Conservation (phyloP, 2,888 invertebrate species). For the Lathronympha strigana region DNA sequence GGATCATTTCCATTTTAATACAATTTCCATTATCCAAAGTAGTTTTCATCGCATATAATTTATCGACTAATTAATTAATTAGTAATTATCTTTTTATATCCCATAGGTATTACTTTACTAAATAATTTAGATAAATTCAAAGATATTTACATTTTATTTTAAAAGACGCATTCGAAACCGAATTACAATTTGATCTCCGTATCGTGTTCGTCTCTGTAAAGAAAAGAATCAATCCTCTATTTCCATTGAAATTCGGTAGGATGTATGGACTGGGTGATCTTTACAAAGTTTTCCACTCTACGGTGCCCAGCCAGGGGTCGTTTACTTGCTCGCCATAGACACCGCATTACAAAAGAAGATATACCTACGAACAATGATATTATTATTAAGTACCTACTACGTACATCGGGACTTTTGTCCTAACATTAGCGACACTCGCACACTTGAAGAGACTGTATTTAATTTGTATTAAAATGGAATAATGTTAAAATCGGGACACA, state of each 20-base stretch:
- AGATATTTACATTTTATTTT: conserved; percentile 11
- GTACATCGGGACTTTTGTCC: no score
- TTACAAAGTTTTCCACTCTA: conserved; percentile 44
- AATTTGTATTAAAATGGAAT: no score
- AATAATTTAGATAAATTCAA: neutral
- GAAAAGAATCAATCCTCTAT: conserved; percentile 31
- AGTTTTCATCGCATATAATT: neutral
- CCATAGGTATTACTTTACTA: no score
- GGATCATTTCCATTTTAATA: neutral
- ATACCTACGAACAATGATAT: no score
- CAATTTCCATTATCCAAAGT: neutral
- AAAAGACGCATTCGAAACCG: conserved; percentile 14
- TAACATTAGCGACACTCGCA: no score
- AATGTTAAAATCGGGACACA: no score
- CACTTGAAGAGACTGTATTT: no score
- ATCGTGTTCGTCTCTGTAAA: conserved; percentile 27
- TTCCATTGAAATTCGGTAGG: conserved; percentile 39
- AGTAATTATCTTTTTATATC: neutral
- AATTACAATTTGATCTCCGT: conserved; percentile 31
- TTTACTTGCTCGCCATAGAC: conserved; percentile 20
- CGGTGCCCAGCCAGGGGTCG: conserved; percentile 26
- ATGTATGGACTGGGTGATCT: conserved; percentile 41
- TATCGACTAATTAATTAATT: neutral
- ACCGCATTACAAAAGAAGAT: neutral
- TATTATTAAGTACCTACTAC: no score